A percentile compares a stretch with the other conserved stretches of the same genome.
Conservation (phyloP, 1,140 invertebrate species). For the Heliothis subflexa region DNA sequence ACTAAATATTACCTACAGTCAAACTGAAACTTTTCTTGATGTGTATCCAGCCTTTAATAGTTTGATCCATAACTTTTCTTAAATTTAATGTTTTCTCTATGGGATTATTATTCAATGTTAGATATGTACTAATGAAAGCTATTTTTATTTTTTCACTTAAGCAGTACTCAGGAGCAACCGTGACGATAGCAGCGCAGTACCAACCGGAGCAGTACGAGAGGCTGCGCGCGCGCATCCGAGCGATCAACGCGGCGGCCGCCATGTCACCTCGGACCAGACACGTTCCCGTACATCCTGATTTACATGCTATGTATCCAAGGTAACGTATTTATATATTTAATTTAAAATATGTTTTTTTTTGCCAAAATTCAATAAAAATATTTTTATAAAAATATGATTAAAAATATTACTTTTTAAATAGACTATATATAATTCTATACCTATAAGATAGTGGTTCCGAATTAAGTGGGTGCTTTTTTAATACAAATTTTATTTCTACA, state of each 20-base stretch:
- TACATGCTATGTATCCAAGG: constrained; percentile 79
- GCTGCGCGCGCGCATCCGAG: constrained; percentile 99
- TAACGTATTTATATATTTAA: constrained; percentile 40
- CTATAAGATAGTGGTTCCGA: too few relatives aligned
- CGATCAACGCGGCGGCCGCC: constrained; percentile 89
- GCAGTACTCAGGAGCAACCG: constrained; percentile 91
- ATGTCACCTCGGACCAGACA: constrained; percentile 70
- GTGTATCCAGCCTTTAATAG: too few relatives aligned
- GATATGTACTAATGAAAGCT: background rate
- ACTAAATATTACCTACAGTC: too few relatives aligned
- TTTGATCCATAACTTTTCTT: too few relatives aligned
- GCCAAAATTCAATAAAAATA: too few relatives aligned
- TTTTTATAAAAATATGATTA: too few relatives aligned
- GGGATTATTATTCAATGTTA: background rate
- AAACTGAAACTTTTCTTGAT: too few relatives aligned
- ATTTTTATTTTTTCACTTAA: constrained; percentile 14
- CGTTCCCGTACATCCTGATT: constrained; percentile 75
- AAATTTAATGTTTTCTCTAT: background rate
- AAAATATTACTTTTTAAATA: too few relatives aligned
- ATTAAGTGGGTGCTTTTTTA: too few relatives aligned
- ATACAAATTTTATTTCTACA: too few relatives aligned
- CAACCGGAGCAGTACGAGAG: constrained; percentile 99
- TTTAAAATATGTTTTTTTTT: too few relatives aligned
- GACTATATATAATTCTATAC: too few relatives aligned
- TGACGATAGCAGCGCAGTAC: constrained; percentile 97